Base-by-base conservation (phyloP, 2,888 invertebrate species). In the Macaria notata region DNA sequence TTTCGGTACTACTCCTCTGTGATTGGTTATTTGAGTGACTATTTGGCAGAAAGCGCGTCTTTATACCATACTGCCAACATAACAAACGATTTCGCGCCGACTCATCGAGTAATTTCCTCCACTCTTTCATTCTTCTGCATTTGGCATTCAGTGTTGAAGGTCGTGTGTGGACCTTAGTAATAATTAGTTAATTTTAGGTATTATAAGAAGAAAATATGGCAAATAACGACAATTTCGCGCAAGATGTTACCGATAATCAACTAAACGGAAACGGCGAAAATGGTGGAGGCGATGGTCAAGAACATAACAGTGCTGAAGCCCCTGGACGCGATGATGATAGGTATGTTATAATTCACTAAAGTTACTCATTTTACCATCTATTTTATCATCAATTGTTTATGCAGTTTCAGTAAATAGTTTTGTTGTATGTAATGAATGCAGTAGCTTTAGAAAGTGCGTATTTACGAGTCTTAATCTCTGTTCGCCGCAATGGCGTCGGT, bases 291-390 rank as follows among this genome's bases (percentile, higher is more conserved):
- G 95, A 94, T 81, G 94, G 93, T 78, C 93, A 93, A 75, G 95
- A 95, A 81, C 94, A 95, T 86, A 95, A 95, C 72, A 94, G 94
- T 86, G 94, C 94, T 69, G 95, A 95, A 89, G 94, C 94, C 70
- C 94, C 95, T 61, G 94, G 94, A 79, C 94, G 95, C 81, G 96
- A 96, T 92, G 96, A 96, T 88, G 96, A 95, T 93, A 95, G 95
- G 95, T 95, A 62, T 76, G 49, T 51, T 72, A 61, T 56, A 4
- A 7, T 45, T 39, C 4, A n/a, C 19, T 30, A 29, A 19, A n/a
- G 30, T 33, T 29, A 19, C n/a, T 30, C 2, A 39, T 9, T 36
- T 36, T 39, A 9, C 9, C 9, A 41, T 4, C 48, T 43, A n/a
- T 30, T 31, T 4, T 9, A 33, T 57, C 36, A n/a, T 6, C 9